Evolutionary conservation across 2,888 invertebrate species (phyloP).

Genomic region (Drosophila peninsularis): DNA sequence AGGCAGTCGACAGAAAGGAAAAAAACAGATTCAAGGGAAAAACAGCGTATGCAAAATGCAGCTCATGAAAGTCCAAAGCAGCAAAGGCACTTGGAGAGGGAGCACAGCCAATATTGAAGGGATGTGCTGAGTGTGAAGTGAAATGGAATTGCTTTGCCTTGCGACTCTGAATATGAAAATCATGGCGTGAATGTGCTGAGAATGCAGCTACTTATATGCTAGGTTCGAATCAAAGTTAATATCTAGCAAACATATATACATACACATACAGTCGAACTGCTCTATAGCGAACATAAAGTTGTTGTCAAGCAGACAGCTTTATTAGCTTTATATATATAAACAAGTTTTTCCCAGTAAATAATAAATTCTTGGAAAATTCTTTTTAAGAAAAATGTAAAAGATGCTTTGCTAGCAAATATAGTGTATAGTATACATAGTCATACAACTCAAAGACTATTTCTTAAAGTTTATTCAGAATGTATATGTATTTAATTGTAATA

Average conservation of each 20-base stretch:
- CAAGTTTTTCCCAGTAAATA: not conserved
- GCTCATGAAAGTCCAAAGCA: slow-evolving; percentile 49
- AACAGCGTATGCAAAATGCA: slow-evolving; percentile 55
- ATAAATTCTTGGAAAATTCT: not conserved
- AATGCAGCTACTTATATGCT: slow-evolving; percentile 4
- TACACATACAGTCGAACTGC: not conserved
- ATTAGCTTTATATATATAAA: not conserved
- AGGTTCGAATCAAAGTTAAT: not conserved
- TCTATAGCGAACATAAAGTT: not conserved
- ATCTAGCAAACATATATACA: not conserved
- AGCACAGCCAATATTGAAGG: slow-evolving; percentile 24
- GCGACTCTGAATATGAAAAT: slow-evolving; percentile 18
- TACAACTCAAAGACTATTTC: not conserved
- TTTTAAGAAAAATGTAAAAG: not conserved
- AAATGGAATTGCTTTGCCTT: slow-evolving; percentile 35
- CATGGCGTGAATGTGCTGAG: slow-evolving; percentile 18
- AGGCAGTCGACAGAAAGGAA: slow-evolving; percentile 27
- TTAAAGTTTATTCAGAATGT: too few species aligned
- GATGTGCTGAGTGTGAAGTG: slow-evolving; percentile 10
- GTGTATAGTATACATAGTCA: too few species aligned
- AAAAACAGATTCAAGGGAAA: slow-evolving; percentile 47
- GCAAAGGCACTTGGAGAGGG: slow-evolving; percentile 15
- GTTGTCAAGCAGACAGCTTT: slow-evolving; percentile 3
- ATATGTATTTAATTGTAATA: not conserved
- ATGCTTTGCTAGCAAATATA: not conserved